phyloP scores from a whole-genome alignment of 1,140 invertebrate genomes.

The Pachyrhynchus sulphureomaculatus region DNA sequence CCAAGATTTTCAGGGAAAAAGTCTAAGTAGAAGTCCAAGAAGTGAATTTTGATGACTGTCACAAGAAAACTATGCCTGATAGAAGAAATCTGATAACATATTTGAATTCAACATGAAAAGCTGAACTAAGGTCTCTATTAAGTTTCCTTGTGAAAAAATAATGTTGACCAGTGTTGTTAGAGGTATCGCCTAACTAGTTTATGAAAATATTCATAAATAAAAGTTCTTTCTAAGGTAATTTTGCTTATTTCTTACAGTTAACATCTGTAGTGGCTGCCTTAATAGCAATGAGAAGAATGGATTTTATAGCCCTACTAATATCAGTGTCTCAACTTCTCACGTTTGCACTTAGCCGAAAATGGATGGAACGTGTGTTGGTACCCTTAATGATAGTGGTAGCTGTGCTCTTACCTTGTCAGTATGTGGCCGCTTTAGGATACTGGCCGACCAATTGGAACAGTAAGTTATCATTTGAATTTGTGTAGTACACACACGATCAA shows the following conservation, averaged over 20 bases:
- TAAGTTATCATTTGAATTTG: not conserved
- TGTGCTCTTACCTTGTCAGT: not conserved
- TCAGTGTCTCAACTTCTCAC: not conserved
- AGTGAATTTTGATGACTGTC: constrained; percentile 14
- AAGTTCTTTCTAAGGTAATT: not conserved
- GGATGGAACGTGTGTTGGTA: not conserved
- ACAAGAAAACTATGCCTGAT: too few relatives aligned
- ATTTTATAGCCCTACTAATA: not conserved
- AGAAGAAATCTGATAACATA: too few relatives aligned
- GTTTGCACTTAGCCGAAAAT: not conserved
- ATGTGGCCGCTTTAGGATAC: constrained; percentile 4
- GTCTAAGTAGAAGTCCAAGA: too few relatives aligned
- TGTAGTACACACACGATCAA: not conserved
- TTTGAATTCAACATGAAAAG: too few relatives aligned
- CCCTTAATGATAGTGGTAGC: not conserved
- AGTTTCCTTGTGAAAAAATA: not conserved
- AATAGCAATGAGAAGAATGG: constrained; percentile 10
- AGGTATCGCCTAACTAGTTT: constrained; percentile 24
- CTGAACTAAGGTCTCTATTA: too few relatives aligned
- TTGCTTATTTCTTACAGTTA: not conserved
- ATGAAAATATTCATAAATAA: constrained; percentile 10
- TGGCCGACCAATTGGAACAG: constrained; percentile 15
- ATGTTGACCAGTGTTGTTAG: constrained; percentile 5
- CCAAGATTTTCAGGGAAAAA: too few relatives aligned
- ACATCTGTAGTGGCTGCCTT: not conserved